A percentile compares a stretch with the other conserved stretches of the same genome.
phyloP scores from a whole-genome alignment of 2,797 vertebrate species.

The Thripadectes ignobilis region DNA sequence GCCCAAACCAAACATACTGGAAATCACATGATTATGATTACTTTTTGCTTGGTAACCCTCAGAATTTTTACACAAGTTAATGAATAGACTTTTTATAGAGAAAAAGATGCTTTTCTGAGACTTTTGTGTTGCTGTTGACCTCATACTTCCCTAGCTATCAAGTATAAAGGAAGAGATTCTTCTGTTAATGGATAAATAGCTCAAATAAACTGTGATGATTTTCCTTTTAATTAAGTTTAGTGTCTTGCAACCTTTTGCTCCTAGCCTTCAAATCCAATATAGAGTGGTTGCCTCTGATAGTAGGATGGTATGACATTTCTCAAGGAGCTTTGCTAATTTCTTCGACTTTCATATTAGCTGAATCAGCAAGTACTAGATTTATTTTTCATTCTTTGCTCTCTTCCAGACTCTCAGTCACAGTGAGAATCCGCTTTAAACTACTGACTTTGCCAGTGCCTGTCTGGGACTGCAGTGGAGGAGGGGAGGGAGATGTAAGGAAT shows the following conservation, averaged over 20 bases:
- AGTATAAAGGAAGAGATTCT: neutral
- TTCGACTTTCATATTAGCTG: slow-evolving; percentile 47
- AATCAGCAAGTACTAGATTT: slow-evolving; percentile 37
- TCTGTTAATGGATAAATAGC: neutral
- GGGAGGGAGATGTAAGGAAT: neutral
- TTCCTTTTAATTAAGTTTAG: neutral
- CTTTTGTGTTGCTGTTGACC: neutral
- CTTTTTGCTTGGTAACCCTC: neutral
- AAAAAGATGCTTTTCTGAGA: neutral
- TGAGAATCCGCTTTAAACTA: neutral
- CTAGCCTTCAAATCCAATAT: neutral
- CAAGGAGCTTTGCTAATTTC: slow-evolving; percentile 50
- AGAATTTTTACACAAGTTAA: neutral
- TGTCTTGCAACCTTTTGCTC: neutral
- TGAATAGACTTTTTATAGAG: neutral
- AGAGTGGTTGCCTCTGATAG: neutral
- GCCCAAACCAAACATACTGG: neutral
- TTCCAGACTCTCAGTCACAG: neutral
- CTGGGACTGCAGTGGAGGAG: accelerated
- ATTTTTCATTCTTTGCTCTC: slow-evolving; percentile 2
- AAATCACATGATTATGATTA: neutral
- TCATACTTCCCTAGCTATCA: neutral
- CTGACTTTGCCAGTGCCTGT: neutral
- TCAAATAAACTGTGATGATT: neutral
- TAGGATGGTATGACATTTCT: slow-evolving; percentile 30